Evolutionary conservation across 2,888 invertebrate species (phyloP), one percentile per base, ranked within the genome.

Genomic region (Fragum sueziense): DNA sequence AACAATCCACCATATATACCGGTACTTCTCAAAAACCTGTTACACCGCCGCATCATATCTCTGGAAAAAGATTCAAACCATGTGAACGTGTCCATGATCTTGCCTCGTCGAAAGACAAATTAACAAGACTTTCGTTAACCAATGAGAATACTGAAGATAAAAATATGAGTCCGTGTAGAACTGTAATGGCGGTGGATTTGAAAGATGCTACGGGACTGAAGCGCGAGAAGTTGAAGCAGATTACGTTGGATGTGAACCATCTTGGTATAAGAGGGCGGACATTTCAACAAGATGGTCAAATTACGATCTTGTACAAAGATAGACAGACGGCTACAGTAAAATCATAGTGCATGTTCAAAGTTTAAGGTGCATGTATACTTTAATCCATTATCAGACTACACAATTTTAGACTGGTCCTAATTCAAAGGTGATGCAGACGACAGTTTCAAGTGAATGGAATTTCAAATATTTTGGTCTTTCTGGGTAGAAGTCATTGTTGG

Each of bases 191-290:
- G 14, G 71, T 80, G 3, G 80, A 80, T 37, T 70, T 77, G 31
- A 54, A 72, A 27, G 77, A 77, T 54, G 51, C 74, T 0, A 25
- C 69, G 20, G 34, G 59, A 29, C 67, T 67, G 31, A 27, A 37
- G 25, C 74, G 72, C 1, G 57, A 71, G 27, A 70, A 69, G 25
- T 33, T 74, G 25, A 73, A 72, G n/a, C 59, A 76, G 25, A 80
- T 80, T 11, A 80, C 74, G 6, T 27, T 83, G 29, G 79, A 80
- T 62, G 76, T 83, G 2, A 83, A 83, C 31, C 80, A 83, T 41
- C 71, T 83, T 29, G 83, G 83, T 14, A 83, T 83, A 25, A 69
- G 83, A 29, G 83, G 83, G 7, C 61, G 70, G 14, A 75, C 78
- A 17, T 71, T 76, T 33, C 77, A 70, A 47, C 70, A 69, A 57